Base-by-base conservation (phyloP, 2,797 vertebrate species). In the Enteromius treurensis region DNA sequence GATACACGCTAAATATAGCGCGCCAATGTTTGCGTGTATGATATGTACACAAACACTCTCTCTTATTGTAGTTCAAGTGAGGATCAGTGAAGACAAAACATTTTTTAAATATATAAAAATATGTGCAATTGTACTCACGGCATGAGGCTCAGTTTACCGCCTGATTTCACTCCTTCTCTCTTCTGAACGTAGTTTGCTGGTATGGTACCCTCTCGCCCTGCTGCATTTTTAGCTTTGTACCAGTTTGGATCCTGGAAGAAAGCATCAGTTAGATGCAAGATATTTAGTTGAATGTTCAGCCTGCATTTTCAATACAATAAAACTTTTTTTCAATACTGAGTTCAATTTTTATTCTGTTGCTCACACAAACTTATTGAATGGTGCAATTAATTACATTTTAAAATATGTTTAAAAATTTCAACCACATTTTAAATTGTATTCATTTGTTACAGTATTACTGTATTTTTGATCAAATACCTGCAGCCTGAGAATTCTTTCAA, bases 121-220 rank as follows among this genome's bases (percentile, higher is more conserved):
- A 11, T 19, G 60, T 10, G 5, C 1, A 14, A 32, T 19, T 26
- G 26, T 34, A 98, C 98, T 97, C 92, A 99, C 98, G 97, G 98
- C 98, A 99, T 98, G 42, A 99, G 95, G 92, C 98, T 99, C 85
- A 99, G 96, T 80, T 99, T 99, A 82, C 95, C 96, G 4, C 95
- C 97, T 0, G 94, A 94, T 90, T 97, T 98, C 80, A 99, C 96
- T 2, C 97, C 96, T 91, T 99, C 97, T 83, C 98, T 92, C 87
- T 98, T 99, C 94, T 98, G 97, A 32, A 99, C 98, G 1, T 98
- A 99, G 93, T 99, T 99, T 53, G 96, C 97, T 0, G 98, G 98
- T 82, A 99, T 99, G 82, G 96, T 98, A 77, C 98, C 98, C 87
- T 98, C 97, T 7, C 89, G 95, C 77, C 98, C 98, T 68, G 95